phyloP scores from a whole-genome alignment of 2,797 vertebrate species.

The Apogon hyalosoma region DNA sequence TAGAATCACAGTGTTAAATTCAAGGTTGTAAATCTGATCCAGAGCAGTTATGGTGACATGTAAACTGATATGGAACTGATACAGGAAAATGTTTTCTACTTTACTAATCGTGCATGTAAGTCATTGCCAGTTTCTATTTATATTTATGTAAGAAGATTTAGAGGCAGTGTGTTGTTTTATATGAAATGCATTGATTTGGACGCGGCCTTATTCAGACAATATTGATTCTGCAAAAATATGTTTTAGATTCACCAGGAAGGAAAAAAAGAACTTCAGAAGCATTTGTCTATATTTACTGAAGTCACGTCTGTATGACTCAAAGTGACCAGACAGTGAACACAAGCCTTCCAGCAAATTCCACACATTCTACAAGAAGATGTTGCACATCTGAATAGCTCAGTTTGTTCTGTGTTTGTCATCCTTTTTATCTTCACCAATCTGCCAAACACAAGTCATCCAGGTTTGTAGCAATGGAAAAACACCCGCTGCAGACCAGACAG shows the following conservation, averaged over 20 bases:
- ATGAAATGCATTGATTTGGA: not conserved
- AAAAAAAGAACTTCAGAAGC: not conserved
- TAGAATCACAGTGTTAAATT: not conserved
- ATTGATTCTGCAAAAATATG: conserved; percentile 9
- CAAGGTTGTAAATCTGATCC: not conserved
- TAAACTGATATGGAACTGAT: no score
- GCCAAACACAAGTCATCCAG: not conserved
- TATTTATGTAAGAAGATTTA: no score
- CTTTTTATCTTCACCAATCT: not conserved
- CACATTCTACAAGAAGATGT: conserved; percentile 2
- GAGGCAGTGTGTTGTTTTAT: no score
- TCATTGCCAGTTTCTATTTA: no score
- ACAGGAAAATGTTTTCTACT: no score
- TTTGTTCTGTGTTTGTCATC: not conserved
- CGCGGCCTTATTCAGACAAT: not conserved
- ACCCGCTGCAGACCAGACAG: not conserved
- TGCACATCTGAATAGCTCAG: not conserved
- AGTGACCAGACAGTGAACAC: conserved; percentile 30
- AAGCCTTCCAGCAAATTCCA: conserved; percentile 21
- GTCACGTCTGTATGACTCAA: conserved; percentile 42
- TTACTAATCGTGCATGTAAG: no score
- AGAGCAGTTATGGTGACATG: not conserved
- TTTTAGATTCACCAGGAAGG: conserved; percentile 11
- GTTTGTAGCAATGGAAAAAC: not conserved
- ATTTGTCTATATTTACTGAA: conserved; percentile 38